Percentiles rank a stretch among this genome's conserved stretches.
phyloP scores from a whole-genome alignment of 2,797 vertebrate species.

The Neopelma chrysocephalum region DNA sequence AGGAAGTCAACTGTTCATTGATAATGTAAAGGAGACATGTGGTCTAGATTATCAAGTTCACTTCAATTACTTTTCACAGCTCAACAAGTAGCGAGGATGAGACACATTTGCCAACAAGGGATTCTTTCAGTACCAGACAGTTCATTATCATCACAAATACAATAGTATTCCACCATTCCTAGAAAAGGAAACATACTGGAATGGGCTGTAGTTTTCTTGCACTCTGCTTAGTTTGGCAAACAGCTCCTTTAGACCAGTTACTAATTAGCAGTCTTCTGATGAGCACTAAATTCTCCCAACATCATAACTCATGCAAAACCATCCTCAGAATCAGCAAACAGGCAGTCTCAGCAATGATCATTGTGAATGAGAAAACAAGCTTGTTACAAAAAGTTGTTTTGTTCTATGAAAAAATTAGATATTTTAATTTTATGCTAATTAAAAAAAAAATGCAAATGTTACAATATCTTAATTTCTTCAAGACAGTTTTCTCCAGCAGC shows the following conservation, averaged over 20 bases:
- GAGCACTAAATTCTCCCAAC: neutral
- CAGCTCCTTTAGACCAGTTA: neutral
- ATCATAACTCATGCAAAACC: neutral
- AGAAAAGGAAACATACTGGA: neutral
- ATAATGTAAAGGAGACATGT: neutral
- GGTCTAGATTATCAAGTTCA: conserved; percentile 11
- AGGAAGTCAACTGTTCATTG: conserved; percentile 48
- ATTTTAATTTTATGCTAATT: conserved; percentile 1
- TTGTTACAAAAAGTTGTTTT: neutral
- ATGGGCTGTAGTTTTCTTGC: neutral
- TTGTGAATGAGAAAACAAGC: neutral
- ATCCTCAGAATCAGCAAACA: neutral
- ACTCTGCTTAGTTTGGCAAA: neutral
- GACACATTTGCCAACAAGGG: neutral
- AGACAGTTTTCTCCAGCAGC: neutral
- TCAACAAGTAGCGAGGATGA: neutral
- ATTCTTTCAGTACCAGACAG: neutral
- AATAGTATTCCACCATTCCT: neutral
- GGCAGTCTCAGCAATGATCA: neutral
- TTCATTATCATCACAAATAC: neutral
- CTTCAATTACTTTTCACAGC: neutral
- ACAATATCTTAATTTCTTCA: neutral
- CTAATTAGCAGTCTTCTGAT: neutral
- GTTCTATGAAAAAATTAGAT: neutral
- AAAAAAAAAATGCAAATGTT: neutral